Conservation (phyloP, 2,113 vertebrate genomes). For the Ranitomeya variabilis region DNA sequence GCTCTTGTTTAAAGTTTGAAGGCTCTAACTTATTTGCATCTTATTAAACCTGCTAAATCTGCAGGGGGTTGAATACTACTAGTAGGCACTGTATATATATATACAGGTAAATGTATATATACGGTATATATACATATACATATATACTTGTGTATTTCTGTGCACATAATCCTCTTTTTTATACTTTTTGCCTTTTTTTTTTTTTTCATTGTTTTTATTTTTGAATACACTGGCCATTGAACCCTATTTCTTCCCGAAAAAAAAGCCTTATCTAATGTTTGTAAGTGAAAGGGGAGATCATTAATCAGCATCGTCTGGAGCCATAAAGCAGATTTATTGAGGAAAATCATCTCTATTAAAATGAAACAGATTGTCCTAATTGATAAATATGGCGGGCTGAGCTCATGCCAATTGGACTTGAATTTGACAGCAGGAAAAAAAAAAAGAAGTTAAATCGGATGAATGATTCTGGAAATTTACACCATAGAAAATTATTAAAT, state of each 20-base stretch:
- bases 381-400: conserved; percentile 6
- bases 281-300: conserved; percentile 16
- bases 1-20: too few species aligned
- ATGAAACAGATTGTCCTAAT: conserved; percentile 28
- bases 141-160: neutral
- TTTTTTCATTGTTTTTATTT: neutral
- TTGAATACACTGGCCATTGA: neutral
- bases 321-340: conserved; percentile 12
- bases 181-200: neutral
- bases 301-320: neutral
- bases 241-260: neutral
- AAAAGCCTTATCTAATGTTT: conserved; percentile 17
- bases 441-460: neutral
- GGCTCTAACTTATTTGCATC: too few species aligned
- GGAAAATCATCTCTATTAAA: conserved; percentile 17
- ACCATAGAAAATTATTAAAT: neutral
- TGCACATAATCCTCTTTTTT: neutral
- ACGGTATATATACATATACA: too few species aligned
- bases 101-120: too few species aligned
- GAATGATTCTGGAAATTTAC: neutral
- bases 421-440: neutral
- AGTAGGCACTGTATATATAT: too few species aligned
- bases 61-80: too few species aligned
- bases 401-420: neutral
- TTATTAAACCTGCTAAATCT: too few species aligned